Conservation (phyloP, 2,888 invertebrate species). For the Macrosiphum euphorbiae region DNA sequence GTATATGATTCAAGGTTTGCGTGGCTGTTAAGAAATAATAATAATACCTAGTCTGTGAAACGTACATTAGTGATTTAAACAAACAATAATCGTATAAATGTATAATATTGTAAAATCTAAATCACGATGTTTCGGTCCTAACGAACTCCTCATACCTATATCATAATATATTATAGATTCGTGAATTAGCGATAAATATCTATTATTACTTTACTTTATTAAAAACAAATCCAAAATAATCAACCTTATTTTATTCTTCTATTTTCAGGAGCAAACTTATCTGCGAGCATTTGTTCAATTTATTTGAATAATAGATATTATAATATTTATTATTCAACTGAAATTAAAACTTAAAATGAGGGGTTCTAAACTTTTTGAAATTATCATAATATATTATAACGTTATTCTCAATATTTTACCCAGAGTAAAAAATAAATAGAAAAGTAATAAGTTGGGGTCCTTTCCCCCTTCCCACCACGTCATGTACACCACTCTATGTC, state of each 20-base stretch:
- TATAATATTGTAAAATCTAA: no score
- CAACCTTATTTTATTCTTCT: not conserved
- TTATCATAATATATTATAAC: not conserved
- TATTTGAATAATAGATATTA: not conserved
- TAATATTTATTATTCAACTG: not conserved
- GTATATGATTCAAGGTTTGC: not conserved
- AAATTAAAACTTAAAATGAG: not conserved
- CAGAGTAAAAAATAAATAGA: not conserved
- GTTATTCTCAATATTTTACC: not conserved
- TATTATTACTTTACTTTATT: not conserved
- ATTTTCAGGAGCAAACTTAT: not conserved
- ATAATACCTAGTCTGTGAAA: not conserved
- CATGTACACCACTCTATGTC: not conserved
- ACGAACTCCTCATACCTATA: not conserved
- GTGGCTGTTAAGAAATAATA: not conserved
- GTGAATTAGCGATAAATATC: not conserved
- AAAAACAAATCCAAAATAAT: not conserved
- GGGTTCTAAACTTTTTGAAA: not conserved
- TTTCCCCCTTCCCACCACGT: not conserved
- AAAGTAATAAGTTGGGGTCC: not conserved
- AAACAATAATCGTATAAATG: not conserved
- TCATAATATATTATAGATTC: not conserved
- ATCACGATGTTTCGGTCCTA: not conserved
- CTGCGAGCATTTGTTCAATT: not conserved
- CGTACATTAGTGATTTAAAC: not conserved